Base-by-base conservation (phyloP, 2,797 vertebrate species). In the Manis javanica region DNA sequence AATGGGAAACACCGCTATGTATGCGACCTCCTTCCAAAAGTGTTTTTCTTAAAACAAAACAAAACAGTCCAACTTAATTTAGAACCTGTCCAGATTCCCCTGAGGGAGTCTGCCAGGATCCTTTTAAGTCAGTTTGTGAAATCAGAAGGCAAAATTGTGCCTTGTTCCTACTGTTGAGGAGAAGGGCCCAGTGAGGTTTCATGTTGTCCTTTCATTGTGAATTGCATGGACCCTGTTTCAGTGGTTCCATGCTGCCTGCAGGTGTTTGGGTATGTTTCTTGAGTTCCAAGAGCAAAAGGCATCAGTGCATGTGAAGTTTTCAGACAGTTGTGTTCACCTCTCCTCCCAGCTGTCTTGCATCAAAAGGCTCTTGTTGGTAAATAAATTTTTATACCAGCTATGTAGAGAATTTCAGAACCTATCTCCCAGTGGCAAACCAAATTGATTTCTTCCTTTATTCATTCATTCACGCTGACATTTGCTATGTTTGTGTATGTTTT, bases 31-130 rank as follows among this genome's bases (percentile, higher is more conserved):
- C 78, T 90, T 96, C 94, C 82, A 82, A 89, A 96, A 85, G 87
- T 95, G 71, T 95, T 97, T 97, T 97, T 97, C 82, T 95, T 95
- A 75, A 92, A 91, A 95, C 71, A 92, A 88, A 93, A 84, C 74
- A 90, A 90, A 82, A 49, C 87, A 77, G 16, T 85, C 64, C 90
- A 94, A 77, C 84, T 95, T 94, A 74, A 97, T 95, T 96, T 96
- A 96, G 82, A 88, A 89, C 59, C 94, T 84, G 83, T 86, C 68
- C 57, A 75, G 57, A 72, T 85, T 95, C 68, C 93, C 93, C 34
- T 39, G 61, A 29, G 69, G 31, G 78, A 49, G 78, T 51, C 81
- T 64, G 31, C 91, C 29, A 8, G 59, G 68, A 85, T 91, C 61
- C 68, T 93, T 91, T 87, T 53, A 92, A 96, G 94, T 94, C 57